A percentile compares a stretch with the other conserved stretches of the same genome.
These are phyloP conservation scores for Pedetes capensis DNA, from an alignment of 2,113 vertebrate genomes.

Conservation along the genomic window DNA sequence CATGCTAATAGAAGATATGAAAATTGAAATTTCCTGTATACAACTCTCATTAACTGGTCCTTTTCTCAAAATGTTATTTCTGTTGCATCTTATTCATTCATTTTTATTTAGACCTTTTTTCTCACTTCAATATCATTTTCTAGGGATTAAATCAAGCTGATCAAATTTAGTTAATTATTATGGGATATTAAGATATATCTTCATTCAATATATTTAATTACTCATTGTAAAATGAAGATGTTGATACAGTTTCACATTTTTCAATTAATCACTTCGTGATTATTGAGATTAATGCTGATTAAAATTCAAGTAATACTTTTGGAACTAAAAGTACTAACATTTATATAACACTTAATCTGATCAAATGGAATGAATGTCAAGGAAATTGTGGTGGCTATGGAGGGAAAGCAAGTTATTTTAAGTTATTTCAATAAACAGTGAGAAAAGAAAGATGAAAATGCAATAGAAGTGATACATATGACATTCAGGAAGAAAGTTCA, in stretches of 20 bases:
- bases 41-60: background rate
- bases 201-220: background rate
- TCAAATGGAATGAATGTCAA: background rate
- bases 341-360: background rate
- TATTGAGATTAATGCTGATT: background rate
- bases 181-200: background rate
- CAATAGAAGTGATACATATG: background rate
- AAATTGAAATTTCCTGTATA: background rate
- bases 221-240: background rate
- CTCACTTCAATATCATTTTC: background rate
- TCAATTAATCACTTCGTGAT: background rate
- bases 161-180: background rate
- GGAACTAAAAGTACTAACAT: background rate
- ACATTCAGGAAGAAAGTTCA: background rate
- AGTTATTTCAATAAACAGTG: background rate
- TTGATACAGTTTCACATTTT: background rate
- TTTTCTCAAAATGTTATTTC: background rate
- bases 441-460: background rate
- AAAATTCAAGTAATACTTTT: background rate
- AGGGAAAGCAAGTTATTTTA: background rate
- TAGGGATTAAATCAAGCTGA: background rate
- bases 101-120: background rate
- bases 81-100: background rate
- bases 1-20: background rate
- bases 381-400: background rate